Evolutionary conservation across 2,113 vertebrate species (phyloP).

Genomic region (Elaphurus davidianus): DNA sequence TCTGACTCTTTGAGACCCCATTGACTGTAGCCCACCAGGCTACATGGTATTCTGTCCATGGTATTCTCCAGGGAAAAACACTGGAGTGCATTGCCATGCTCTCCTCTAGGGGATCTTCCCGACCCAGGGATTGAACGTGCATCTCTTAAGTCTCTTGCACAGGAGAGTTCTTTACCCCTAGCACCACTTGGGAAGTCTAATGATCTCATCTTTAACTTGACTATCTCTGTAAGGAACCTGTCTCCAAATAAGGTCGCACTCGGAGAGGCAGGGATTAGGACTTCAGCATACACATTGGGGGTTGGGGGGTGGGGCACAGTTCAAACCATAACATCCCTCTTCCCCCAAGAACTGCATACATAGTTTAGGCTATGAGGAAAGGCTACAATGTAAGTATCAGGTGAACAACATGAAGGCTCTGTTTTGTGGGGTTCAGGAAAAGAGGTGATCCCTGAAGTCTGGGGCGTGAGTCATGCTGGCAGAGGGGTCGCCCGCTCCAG

Average conservation of each 20-base stretch:
- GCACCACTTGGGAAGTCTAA: background rate
- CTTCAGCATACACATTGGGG: background rate
- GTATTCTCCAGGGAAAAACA: background rate
- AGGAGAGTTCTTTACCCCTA: background rate
- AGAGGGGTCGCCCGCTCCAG: background rate
- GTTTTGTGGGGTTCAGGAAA: background rate
- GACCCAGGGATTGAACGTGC: background rate
- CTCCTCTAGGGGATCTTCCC: background rate
- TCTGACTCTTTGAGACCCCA: background rate
- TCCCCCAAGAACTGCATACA: background rate
- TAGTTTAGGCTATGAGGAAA: background rate
- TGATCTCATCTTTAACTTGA: background rate
- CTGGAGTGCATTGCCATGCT: background rate
- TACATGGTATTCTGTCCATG: background rate
- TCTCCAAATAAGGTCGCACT: background rate
- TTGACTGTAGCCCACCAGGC: background rate
- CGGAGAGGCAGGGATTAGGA: background rate
- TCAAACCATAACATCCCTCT: background rate
- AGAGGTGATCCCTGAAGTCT: background rate
- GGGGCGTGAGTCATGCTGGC: background rate
- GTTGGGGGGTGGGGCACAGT: accelerated
- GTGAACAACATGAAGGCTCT: background rate
- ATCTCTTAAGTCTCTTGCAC: background rate
- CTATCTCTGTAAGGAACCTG: background rate
- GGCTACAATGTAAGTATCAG: background rate